Conservation (phyloP, 2,113 vertebrate species). For the Hippocampus comes region DNA sequence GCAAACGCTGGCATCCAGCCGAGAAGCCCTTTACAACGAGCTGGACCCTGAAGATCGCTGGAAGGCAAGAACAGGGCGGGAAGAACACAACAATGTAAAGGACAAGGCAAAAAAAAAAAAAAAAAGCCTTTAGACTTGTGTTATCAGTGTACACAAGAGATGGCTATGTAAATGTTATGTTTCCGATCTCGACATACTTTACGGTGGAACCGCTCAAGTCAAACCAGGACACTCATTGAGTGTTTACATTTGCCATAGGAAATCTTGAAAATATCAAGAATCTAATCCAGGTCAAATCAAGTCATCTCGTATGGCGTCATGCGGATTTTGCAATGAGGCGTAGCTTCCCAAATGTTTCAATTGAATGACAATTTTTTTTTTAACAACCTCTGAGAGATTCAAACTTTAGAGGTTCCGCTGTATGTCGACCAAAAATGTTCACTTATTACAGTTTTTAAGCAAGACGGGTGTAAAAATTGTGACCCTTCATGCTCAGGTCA, state of each 20-base stretch:
- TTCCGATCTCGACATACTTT: neutral
- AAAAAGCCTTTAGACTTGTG: slow-evolving; percentile 63
- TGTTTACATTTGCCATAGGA: neutral
- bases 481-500: slow-evolving; percentile 58
- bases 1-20: slow-evolving; percentile 87
- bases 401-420: neutral
- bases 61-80: slow-evolving; percentile 74
- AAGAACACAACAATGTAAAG: slow-evolving; percentile 69
- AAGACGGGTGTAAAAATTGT: neutral
- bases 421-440: neutral
- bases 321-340: neutral
- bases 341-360: neutral
- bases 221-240: neutral
- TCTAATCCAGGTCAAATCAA: neutral
- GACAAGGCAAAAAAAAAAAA: slow-evolving; percentile 51
- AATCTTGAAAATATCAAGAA: neutral
- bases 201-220: slow-evolving; percentile 1
- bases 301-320: neutral
- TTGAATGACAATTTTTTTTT: neutral
- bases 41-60: slow-evolving; percentile 88
- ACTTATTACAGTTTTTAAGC: neutral
- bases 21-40: slow-evolving; percentile 88
- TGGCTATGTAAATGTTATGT: slow-evolving; percentile 22
- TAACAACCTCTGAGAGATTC: neutral
- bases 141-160: slow-evolving; percentile 69